Conservation (phyloP, 2,797 vertebrate genomes). For the Vultur gryphus region DNA sequence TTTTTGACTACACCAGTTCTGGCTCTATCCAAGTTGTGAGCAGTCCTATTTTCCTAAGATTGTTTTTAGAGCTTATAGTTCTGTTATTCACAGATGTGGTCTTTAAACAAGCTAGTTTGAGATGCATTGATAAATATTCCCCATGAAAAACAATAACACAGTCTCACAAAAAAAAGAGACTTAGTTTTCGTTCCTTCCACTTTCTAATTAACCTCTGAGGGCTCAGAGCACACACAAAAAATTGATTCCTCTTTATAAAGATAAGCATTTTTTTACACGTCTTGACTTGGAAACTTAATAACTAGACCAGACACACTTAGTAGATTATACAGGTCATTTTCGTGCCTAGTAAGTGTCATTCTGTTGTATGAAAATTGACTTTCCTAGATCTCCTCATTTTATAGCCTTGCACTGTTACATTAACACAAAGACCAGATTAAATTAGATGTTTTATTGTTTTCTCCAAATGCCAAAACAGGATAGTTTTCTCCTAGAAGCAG, state of each 20-base stretch:
- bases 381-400: neutral
- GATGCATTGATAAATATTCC: neutral
- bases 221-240: neutral
- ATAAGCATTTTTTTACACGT: neutral
- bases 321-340: neutral
- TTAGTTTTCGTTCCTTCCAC: neutral
- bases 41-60: neutral
- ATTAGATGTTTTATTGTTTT: neutral
- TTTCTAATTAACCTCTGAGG: slow-evolving; percentile 9
- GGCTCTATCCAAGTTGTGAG: neutral
- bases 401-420: neutral
- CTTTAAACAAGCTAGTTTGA: neutral
- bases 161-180: neutral
- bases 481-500: neutral
- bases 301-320: neutral
- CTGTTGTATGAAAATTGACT: neutral
- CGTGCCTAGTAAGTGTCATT: neutral
- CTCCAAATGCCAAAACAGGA: neutral
- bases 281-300: neutral
- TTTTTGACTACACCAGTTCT: neutral
- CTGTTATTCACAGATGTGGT: neutral
- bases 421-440: neutral
- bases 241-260: neutral
- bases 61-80: neutral
- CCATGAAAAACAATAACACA: neutral